Evolutionary conservation across 2,113 vertebrate species (phyloP), one percentile per base, ranked within the genome.

Genomic region (Synchiropus splendidus): DNA sequence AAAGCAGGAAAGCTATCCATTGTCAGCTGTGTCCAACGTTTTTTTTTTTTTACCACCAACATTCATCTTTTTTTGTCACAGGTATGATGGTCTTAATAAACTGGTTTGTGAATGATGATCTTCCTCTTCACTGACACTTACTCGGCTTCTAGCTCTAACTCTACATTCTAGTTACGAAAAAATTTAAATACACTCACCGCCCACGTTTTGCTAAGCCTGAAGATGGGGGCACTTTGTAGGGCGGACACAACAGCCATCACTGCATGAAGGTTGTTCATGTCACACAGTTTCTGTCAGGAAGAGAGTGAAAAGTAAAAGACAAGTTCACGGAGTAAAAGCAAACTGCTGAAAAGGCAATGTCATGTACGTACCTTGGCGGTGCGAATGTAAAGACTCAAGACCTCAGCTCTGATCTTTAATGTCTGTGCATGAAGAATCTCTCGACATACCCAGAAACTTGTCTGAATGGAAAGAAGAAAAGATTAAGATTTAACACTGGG

Each of bases 361-460:
- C 3, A 11, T 6, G 13, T 15, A 38, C 40, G 14, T 78, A 97
- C 95, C 92, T 98, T 98, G 3, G 92, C 95, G 58, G 94, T 98
- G 82, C 96, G 92, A 70, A 98, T 96, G 78, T 98, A 98, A 65
- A 92, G 89, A 82, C 92, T 97, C 83, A 98, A 66, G 78, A 98
- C 95, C 71, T 98, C 95, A 2, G 95, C 94, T 85, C 95, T 85
- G 79, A 97, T 98, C 87, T 98, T 98, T 82, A 98, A 78, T 5
- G 93, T 98, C 42, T 96, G 95, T 16, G 95, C 92, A 34, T 96
- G 94, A 54, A 98, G 90, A 80, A 98, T 97, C 80, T 98, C 94
- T 84, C 92, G 85, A 51, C 97, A 92, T 54, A 98, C 95, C 95
- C 95, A 98, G 86, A 98, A 98, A 80, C 91, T 98, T 9, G 95